Evolutionary conservation across 2,797 vertebrate species (phyloP), one percentile per base, ranked within the genome.

Genomic region (Pristis pectinata): DNA sequence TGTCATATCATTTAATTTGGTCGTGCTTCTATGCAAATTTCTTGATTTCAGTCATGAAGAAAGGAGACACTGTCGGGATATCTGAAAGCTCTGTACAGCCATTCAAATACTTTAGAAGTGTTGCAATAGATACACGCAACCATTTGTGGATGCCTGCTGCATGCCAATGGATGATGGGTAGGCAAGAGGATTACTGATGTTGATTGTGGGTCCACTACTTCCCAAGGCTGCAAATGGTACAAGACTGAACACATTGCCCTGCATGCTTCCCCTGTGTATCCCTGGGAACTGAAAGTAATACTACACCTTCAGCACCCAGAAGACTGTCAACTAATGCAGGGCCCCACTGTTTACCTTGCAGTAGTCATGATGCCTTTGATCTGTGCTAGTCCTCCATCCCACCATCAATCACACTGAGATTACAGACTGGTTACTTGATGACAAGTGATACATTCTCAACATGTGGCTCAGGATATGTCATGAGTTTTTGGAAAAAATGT

Each of bases 1-100:
- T 93, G 44, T 74, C 41, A 34, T 93, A 93, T 34, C 37, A 74
- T 93, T 93, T 49, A 93, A 61, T 93, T 93, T 93, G 64, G 67
- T 72, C 91, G 49, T 44, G 27, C 27, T 70, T 93, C 59, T 61
- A 89, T 59, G 24, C 17, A 24, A 22, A 67, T 91, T 37, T 89
- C 59, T 91, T 91, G 34, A 41, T 91, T 91, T 91, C 34, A 19
- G 17, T 91, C 67, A 4, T 91, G n/a, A 56, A 19, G 87, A 64
- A 67, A 24, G 61, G 22, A 67, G 6, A 72, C 70, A 27, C 70
- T 72, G 74, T 7, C 27, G 7, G 27, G 22, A 74, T 22, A 74
- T 7, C 6, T 70, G 70, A 30, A 5, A 74, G 70, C 70, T 74
- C 70, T 74, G 24, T 30, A 27, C 3, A 74, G 70, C 19, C 70